Conservation (phyloP, 2,888 invertebrate genomes). For the Entomobrya multifasciata region DNA sequence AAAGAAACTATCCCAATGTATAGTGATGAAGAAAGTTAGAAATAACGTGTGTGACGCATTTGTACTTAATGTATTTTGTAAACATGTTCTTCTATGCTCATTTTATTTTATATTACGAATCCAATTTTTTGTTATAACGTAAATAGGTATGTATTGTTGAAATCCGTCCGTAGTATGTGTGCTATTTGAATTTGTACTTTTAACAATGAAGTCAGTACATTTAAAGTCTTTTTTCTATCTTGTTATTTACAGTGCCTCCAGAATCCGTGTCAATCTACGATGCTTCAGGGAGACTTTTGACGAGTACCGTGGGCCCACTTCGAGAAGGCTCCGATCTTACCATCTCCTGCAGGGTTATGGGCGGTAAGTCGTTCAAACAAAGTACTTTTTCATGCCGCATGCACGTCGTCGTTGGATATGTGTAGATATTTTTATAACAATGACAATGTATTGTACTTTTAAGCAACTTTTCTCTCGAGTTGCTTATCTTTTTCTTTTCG, state of each 20-base stretch:
- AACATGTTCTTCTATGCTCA: no score
- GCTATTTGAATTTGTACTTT: no score
- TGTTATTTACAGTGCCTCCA: slow-evolving; percentile 89
- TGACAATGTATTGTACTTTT: slow-evolving; percentile 18
- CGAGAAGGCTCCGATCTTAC: slow-evolving; percentile 92
- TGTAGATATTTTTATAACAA: neutral
- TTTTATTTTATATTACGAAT: no score
- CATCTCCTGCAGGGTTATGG: slow-evolving; percentile 92
- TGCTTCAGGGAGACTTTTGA: slow-evolving; percentile 91
- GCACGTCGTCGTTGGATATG: no score
- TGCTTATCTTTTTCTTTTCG: neutral
- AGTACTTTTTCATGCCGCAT: slow-evolving; percentile 44
- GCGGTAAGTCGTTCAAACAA: slow-evolving; percentile 85
- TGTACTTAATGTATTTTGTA: no score
- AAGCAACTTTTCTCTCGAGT: neutral
- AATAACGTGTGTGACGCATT: no score
- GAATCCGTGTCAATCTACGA: slow-evolving; percentile 92
- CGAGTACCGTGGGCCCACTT: slow-evolving; percentile 91
- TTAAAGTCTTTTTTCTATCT: slow-evolving; percentile 78
- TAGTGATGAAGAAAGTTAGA: no score
- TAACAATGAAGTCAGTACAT: neutral
- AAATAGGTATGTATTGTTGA: no score
- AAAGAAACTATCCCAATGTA: no score
- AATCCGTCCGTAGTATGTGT: no score
- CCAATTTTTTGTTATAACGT: no score